Base-by-base conservation (phyloP, 1,140 invertebrate species). In the Reticulitermes speratus region DNA sequence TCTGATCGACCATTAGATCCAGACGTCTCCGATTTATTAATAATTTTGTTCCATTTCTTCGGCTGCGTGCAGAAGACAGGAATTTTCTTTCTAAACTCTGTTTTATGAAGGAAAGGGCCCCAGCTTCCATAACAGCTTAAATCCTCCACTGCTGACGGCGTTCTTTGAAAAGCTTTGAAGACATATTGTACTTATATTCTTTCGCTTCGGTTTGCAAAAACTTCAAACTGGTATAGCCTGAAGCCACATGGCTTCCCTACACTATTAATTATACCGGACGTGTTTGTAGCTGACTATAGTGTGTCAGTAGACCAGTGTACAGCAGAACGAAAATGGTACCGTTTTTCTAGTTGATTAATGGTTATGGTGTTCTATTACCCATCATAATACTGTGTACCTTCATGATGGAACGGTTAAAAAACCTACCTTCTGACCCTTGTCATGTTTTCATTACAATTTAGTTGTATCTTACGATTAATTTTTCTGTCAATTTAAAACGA, bases 261-360 rank as follows among this genome's bases (percentile, higher is more conserved):
- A 30, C 65, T 75, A 75, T 75, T 75, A 75, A 75, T 75, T 75
- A 75, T 75, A 75, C 65, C 65, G 14, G 65, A 75, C 65, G n/a
- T 75, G 65, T 75, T 75, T 75, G 65, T 30, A 75, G 65, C n/a
- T 75, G 65, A 75, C 65, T 75, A n/a, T 75, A 75, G 65, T 75
- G n/a, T 75, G 65, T 75, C 65, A 75, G 65, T 75, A 75, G 65
- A 75, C n/a, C 65, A 75, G 65, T 75, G 65, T 75, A 30, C 16
- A 30, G 65, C 65, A 75, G 65, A 75, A 75, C 65, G 12, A 30
- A 75, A 75, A 75, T 75, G 65, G 65, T 75, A 75, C 65, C 65
- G 65, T 75, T 75, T 75, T 75, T 75, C 65, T 75, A 75, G 65
- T 75, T 75, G 65, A 75, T 75, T 75, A 75, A 75, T 75, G 65